Evolutionary conservation across 2,797 vertebrate species (phyloP).

Genomic region (Coranthus polyacanthus): DNA sequence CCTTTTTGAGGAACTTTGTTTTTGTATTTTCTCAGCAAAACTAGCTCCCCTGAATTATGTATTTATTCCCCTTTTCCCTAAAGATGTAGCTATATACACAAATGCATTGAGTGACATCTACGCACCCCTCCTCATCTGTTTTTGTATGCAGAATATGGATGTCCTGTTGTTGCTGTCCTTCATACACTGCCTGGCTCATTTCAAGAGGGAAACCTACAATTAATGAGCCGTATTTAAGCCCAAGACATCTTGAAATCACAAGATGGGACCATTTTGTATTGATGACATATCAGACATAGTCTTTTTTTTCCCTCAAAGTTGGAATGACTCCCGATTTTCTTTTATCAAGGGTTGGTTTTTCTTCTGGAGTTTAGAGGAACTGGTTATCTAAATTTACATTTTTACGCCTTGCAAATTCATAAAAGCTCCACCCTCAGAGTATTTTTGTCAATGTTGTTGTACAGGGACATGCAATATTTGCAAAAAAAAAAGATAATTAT

Average conservation of each 20-base stretch:
- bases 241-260: slow-evolving; percentile 93
- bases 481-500: slow-evolving; percentile 85
- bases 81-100: slow-evolving; percentile 88
- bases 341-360: slow-evolving; percentile 81
- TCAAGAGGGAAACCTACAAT: slow-evolving; percentile 87
- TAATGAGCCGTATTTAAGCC: slow-evolving; percentile 83
- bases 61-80: slow-evolving; percentile 82
- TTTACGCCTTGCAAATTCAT: slow-evolving; percentile 87
- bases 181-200: slow-evolving; percentile 92
- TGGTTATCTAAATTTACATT: slow-evolving; percentile 89
- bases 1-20: slow-evolving; percentile 88
- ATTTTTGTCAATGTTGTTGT: slow-evolving; percentile 93
- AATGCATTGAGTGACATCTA: slow-evolving; percentile 88
- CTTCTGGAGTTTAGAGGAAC: slow-evolving; percentile 92
- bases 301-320: slow-evolving; percentile 86
- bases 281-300: slow-evolving; percentile 91
- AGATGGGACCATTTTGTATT: slow-evolving; percentile 94
- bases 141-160: slow-evolving; percentile 89
- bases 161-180: slow-evolving; percentile 91
- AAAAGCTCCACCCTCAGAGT: slow-evolving; percentile 84
- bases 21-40: slow-evolving; percentile 88
- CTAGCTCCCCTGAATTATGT: slow-evolving; percentile 84
- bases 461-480: slow-evolving; percentile 99
- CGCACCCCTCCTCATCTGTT: slow-evolving; percentile 84
- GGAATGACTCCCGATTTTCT: slow-evolving; percentile 89